Evolutionary conservation across 2,797 vertebrate species (phyloP).

Genomic region (Sebastes iracundus): DNA sequence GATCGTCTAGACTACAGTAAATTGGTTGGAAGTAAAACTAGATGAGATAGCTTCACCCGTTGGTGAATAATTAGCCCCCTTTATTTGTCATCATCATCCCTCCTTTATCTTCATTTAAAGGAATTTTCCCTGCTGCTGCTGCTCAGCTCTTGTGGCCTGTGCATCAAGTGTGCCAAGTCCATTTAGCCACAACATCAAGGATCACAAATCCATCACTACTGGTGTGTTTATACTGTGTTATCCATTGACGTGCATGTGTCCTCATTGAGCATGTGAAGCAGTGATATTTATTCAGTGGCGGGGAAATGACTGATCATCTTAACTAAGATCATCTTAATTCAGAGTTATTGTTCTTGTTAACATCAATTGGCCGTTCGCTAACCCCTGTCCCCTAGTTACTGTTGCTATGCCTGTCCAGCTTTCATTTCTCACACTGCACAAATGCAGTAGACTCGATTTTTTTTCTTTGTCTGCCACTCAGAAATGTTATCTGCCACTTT

Average conservation of each 20-base stretch:
- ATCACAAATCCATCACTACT: neutral
- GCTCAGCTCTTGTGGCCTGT: neutral
- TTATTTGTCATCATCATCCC: too few relatives aligned
- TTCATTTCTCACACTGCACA: neutral
- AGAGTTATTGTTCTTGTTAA: neutral
- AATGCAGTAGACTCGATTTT: neutral
- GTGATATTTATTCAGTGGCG: too few relatives aligned
- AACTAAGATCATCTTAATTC: too few relatives aligned
- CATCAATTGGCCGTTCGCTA: neutral
- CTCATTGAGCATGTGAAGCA: neutral
- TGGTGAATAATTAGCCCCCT: neutral
- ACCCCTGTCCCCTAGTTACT: neutral
- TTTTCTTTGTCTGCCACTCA: too few relatives aligned
- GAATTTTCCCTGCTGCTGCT: neutral
- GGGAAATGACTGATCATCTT: too few relatives aligned
- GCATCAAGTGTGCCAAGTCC: neutral
- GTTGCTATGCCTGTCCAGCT: neutral
- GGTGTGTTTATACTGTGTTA: neutral
- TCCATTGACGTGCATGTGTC: neutral
- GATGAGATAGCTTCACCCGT: neutral
- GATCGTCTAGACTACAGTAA: neutral
- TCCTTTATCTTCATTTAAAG: neutral
- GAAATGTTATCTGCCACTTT: too few relatives aligned
- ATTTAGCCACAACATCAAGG: neutral
- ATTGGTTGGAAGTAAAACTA: neutral